Percentiles rank a stretch among this genome's conserved stretches.
These are phyloP conservation scores for Neosalanx taihuensis DNA, from an alignment of 2,797 vertebrate species.

Conservation along the genomic window DNA sequence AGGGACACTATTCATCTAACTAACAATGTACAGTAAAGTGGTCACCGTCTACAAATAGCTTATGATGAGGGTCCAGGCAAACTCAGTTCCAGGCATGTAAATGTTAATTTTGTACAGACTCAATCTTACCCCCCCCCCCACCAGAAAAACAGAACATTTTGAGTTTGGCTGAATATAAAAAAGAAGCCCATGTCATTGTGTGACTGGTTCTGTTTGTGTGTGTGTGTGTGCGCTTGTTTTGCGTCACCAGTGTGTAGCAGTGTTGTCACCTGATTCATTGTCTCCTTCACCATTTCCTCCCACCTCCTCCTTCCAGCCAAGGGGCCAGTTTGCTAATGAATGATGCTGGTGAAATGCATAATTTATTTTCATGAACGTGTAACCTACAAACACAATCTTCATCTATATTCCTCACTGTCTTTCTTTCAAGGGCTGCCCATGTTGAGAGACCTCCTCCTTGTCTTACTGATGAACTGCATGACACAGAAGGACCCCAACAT, in stretches of 20 bases:
- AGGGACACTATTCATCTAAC: too few relatives aligned
- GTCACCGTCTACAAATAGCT: too few relatives aligned
- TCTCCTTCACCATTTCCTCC: background rate
- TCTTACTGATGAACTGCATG: background rate
- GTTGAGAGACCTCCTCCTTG: background rate
- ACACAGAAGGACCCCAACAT: background rate
- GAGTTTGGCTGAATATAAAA: background rate
- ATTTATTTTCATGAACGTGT: background rate
- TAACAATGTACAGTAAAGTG: too few relatives aligned
- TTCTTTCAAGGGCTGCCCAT: background rate
- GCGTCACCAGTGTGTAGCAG: background rate
- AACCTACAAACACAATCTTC: background rate
- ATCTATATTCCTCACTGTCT: background rate
- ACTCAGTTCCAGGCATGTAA: too few relatives aligned
- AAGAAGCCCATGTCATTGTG: background rate
- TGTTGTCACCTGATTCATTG: slow-evolving; percentile 1
- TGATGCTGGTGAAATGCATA: slow-evolving; percentile 7
- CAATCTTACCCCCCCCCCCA: background rate
- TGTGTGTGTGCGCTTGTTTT: background rate
- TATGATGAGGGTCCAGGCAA: too few relatives aligned
- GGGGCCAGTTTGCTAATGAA: background rate
- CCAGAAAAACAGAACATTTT: too few relatives aligned
- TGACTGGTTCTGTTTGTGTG: background rate
- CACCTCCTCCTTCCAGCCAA: background rate
- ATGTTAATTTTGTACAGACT: background rate